phyloP scores from a whole-genome alignment of 2,113 vertebrate species.

The Alligator sinensis region DNA sequence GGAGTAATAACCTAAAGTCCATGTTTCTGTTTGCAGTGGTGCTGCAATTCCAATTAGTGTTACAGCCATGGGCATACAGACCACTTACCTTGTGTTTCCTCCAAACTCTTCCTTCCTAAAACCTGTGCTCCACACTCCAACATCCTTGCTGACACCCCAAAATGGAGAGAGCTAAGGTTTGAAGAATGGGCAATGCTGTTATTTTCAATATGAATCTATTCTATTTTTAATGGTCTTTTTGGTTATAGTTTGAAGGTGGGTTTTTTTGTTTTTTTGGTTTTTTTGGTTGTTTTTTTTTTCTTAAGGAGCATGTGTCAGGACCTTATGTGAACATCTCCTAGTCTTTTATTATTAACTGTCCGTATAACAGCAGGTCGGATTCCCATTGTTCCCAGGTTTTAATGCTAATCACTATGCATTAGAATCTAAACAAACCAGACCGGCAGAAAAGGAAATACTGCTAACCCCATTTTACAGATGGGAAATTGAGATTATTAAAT shows the following conservation, averaged over 20 bases:
- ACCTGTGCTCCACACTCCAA: background rate
- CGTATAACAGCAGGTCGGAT: background rate
- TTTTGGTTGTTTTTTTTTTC: background rate
- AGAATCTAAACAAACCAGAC: background rate
- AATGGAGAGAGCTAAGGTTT: too few species aligned
- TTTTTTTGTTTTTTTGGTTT: background rate
- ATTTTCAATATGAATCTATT: too few species aligned
- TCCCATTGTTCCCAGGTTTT: too few species aligned
- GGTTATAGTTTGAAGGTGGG: background rate
- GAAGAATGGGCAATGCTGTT: too few species aligned
- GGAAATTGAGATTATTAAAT: too few species aligned
- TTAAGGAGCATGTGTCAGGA: background rate
- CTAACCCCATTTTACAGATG: background rate
- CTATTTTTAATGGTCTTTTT: background rate
- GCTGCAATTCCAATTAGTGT: rapidly evolving
- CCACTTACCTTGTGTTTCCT: background rate
- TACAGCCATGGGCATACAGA: rapidly evolving
- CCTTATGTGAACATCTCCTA: background rate
- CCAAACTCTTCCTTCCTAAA: background rate
- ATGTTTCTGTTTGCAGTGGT: background rate
- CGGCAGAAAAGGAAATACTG: background rate
- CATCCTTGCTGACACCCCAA: too few species aligned
- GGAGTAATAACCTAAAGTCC: background rate
- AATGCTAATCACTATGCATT: too few species aligned
- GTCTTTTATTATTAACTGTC: rapidly evolving